phyloP scores from a whole-genome alignment of 2,888 invertebrate species.

The Leptopterna dolabrata region DNA sequence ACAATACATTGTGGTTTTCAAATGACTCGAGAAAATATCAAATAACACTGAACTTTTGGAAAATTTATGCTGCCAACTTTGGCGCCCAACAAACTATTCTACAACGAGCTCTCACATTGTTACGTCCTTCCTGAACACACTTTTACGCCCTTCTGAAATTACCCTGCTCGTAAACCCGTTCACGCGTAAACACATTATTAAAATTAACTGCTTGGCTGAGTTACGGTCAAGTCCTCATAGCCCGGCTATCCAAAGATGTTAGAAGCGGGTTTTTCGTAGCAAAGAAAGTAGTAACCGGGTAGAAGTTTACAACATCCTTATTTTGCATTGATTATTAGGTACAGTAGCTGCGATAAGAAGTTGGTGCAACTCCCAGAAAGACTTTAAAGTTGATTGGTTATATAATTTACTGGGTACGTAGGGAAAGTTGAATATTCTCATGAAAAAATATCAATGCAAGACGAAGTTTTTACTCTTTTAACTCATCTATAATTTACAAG shows the following conservation, averaged over 20 bases:
- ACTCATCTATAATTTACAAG: too few species aligned
- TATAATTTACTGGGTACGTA: not conserved
- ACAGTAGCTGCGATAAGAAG: not conserved
- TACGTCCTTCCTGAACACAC: not conserved
- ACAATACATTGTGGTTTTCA: not conserved
- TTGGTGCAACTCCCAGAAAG: not conserved
- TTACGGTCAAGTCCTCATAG: conserved; percentile 23
- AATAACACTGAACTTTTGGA: not conserved
- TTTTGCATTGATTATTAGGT: not conserved
- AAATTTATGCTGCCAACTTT: not conserved
- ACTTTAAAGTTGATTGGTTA: not conserved
- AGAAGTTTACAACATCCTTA: not conserved
- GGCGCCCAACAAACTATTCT: not conserved
- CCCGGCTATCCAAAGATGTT: not conserved
- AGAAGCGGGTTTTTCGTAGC: not conserved
- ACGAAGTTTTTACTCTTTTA: too few species aligned
- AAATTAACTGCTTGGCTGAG: conserved; percentile 23
- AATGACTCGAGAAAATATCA: not conserved
- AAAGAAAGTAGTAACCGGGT: not conserved
- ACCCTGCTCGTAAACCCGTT: not conserved
- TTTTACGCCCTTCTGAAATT: conserved; percentile 15
- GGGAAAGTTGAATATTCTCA: not conserved
- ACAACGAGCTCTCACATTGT: not conserved
- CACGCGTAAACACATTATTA: conserved; percentile 26
- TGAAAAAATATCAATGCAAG: too few species aligned